These are phyloP conservation scores for Ochropleura leucogaster DNA, from an alignment of 2,888 invertebrate genomes.

Conservation along the genomic window DNA sequence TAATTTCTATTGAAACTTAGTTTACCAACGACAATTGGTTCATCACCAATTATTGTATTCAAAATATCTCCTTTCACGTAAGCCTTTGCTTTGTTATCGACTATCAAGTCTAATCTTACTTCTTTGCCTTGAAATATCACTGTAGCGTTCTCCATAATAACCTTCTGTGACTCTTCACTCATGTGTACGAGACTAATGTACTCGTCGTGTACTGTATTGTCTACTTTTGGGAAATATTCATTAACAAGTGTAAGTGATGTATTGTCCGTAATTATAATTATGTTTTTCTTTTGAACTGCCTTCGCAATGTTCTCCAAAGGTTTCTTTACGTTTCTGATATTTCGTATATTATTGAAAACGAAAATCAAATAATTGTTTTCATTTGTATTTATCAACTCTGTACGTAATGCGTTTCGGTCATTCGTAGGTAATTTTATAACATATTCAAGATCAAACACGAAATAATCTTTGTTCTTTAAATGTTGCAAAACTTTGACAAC, in stretches of 20 bases:
- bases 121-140: slow-evolving; percentile 40
- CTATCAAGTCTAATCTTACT: slow-evolving; percentile 22
- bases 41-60: slow-evolving; percentile 25
- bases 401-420: background rate
- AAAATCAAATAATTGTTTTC: slow-evolving; percentile 11
- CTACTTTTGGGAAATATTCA: slow-evolving; percentile 2
- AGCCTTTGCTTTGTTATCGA: slow-evolving; percentile 19
- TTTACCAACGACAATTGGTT: slow-evolving; percentile 40
- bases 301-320: slow-evolving; percentile 15
- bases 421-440: slow-evolving; percentile 4
- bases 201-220: background rate
- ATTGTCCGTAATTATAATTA: slow-evolving; percentile 31
- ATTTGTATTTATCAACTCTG: slow-evolving; percentile 4
- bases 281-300: slow-evolving; percentile 2
- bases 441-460: slow-evolving; percentile 23
- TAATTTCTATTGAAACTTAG: slow-evolving; percentile 18
- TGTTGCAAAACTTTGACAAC: slow-evolving; percentile 29
- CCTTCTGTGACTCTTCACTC: slow-evolving; percentile 22
- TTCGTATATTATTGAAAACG: slow-evolving; percentile 8
- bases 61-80: slow-evolving; percentile 39
- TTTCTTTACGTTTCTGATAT: background rate
- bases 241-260: background rate
- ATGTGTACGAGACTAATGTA: slow-evolving; percentile 29
- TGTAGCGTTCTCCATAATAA: slow-evolving; percentile 12
- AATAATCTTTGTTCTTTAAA: slow-evolving; percentile 10